A percentile compares a stretch with the other conserved stretches of the same genome.
Conservation (phyloP, 2,797 vertebrate genomes). For the Smutsia gigantea region DNA sequence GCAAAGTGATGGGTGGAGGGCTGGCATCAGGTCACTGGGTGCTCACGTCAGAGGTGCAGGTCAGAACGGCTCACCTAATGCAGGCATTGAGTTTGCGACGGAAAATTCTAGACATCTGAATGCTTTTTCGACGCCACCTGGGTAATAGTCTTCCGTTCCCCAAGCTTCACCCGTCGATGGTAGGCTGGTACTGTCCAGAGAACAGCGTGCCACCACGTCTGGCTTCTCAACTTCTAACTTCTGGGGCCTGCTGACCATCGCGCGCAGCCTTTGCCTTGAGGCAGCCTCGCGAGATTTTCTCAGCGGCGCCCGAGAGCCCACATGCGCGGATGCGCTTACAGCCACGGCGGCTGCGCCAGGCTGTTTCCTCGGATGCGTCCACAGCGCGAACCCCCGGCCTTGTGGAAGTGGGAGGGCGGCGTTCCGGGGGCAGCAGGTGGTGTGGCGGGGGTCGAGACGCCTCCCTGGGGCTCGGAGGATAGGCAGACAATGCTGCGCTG, state of each 20-base stretch:
- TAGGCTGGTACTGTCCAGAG: fast-evolving
- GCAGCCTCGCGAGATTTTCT: not conserved
- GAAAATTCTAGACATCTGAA: not conserved
- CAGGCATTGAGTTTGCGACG: fast-evolving
- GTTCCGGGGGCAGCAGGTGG: fast-evolving
- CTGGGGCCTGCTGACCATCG: fast-evolving
- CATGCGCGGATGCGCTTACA: fast-evolving
- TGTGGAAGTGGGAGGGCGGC: fast-evolving
- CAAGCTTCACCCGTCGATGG: fast-evolving
- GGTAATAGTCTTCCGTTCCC: fast-evolving
- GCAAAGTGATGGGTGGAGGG: no score
- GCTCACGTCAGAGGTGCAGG: no score
- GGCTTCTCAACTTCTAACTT: not conserved
- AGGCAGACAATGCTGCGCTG: constrained; percentile 71
- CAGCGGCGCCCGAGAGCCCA: fast-evolving
- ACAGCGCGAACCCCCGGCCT: fast-evolving
- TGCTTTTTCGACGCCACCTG: fast-evolving
- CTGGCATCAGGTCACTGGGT: no score
- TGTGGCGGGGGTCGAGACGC: not conserved
- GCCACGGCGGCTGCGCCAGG: fast-evolving
- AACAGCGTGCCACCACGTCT: fast-evolving
- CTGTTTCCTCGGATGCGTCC: not conserved
- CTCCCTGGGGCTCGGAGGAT: fast-evolving
- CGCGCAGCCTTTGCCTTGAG: fast-evolving
- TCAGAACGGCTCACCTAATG: fast-evolving